These are phyloP conservation scores for Anoura caudifer DNA, from an alignment of 2,113 vertebrate species.

Conservation along the genomic window DNA sequence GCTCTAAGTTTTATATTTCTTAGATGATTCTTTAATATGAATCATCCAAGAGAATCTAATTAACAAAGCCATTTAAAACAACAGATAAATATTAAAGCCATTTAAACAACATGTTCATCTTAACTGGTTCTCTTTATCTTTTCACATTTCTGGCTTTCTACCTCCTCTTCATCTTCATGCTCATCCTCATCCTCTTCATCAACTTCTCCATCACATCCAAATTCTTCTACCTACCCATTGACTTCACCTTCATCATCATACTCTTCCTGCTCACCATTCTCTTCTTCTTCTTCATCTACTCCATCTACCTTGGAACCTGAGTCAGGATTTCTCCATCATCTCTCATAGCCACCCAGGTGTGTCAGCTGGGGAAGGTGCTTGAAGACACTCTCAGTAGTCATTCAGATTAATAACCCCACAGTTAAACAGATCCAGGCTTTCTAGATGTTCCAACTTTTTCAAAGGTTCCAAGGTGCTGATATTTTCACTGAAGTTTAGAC, in stretches of 20 bases:
- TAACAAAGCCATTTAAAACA: slow-evolving; percentile 33
- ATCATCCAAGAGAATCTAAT: slow-evolving; percentile 12
- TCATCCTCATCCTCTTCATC: not conserved
- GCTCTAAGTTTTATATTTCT: not conserved
- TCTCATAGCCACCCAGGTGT: slow-evolving; percentile 83
- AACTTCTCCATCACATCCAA: not conserved
- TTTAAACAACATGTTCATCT: not conserved
- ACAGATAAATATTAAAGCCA: not conserved
- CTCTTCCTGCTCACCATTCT: not conserved
- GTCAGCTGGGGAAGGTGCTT: slow-evolving; percentile 85
- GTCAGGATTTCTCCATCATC: slow-evolving; percentile 84
- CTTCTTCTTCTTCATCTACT: slow-evolving; percentile 79
- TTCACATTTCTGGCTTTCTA: slow-evolving; percentile 84
- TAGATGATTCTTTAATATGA: not conserved
- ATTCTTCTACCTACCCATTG: not conserved
- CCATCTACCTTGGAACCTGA: slow-evolving; percentile 85
- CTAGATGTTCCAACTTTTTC: slow-evolving; percentile 89
- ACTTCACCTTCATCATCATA: not conserved
- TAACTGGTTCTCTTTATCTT: slow-evolving; percentile 88
- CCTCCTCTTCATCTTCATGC: slow-evolving; percentile 76
- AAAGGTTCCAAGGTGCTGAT: slow-evolving; percentile 89
- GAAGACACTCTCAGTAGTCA: slow-evolving; percentile 86
- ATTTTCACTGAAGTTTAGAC: slow-evolving; percentile 88
- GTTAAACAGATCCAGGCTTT: slow-evolving; percentile 89
- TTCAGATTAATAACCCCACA: slow-evolving; percentile 88